These are phyloP conservation scores for Ispidina lecontei DNA, from an alignment of 2,797 vertebrate genomes.

Conservation along the genomic window DNA sequence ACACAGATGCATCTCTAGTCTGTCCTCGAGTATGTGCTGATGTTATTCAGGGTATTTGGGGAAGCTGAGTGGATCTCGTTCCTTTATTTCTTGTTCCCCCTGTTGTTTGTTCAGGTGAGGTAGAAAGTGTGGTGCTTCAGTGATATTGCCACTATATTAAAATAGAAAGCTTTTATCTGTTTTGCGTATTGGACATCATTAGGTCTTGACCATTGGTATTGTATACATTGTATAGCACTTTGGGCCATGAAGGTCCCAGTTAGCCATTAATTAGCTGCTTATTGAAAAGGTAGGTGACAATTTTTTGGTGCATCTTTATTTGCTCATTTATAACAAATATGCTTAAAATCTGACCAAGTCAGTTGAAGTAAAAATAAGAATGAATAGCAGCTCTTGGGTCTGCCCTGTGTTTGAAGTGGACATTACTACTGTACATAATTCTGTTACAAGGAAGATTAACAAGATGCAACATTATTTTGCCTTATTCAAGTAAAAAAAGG, in stretches of 20 bases:
- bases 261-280: background rate
- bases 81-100: background rate
- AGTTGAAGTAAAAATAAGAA: background rate
- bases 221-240: background rate
- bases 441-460: background rate
- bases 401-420: background rate
- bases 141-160: background rate
- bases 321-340: background rate
- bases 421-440: background rate
- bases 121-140: background rate
- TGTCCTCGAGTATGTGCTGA: accelerated
- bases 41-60: background rate
- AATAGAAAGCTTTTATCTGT: background rate
- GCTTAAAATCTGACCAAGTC: background rate
- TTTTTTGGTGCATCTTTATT: background rate
- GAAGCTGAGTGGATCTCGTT: background rate
- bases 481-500: background rate
- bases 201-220: background rate
- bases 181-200: background rate
- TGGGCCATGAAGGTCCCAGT: background rate
- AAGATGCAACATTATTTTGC: background rate
- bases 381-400: background rate
- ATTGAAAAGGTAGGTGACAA: background rate
- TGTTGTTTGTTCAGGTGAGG: background rate
- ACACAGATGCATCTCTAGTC: background rate